Evolutionary conservation across 2,113 vertebrate genomes (phyloP), one percentile per base, ranked within the genome.

Genomic region (Calypte anna): DNA sequence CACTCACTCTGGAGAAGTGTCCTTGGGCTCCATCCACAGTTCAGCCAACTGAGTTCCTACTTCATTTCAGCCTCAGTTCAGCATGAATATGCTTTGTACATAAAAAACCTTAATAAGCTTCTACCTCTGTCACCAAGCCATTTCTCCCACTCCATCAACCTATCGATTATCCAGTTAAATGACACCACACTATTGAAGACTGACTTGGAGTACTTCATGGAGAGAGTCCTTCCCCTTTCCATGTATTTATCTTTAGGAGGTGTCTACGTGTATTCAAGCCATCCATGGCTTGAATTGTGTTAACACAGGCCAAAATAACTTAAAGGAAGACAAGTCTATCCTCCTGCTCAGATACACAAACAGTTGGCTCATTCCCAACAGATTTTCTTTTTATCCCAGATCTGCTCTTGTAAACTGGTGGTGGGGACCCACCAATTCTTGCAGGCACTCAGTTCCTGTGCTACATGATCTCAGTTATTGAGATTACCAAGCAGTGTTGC

Each of bases 51-150:
- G 8, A 69, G 40, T 10, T 43, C 17, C 0, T 9, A 13, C 9
- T 2, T 1, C 61, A 22, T 28, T 57, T 30, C 33, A 58, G 11
- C 38, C 58, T n/a, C 1, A 3, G 7, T 8, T 69, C 6, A 4
- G 24, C 27, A 64, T 9, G 18, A 19, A 21, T 67, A 63, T 14
- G 9, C 12, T 59, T 25, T 24, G 44, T 44, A 40, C 62, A 23
- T 7, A 20, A 13, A 14, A 30, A 4, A 40, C 20, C 22, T 28
- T 11, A 75, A 63, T 24, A 54, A 59, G 66, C 30, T n/a, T 9
- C 24, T n/a, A 0, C 31, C 48, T 44, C 22, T 48, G 64, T 28
- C 61, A 87, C 14, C 0, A 3, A 83, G 72, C 15, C 38, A 4
- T 21, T 46, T 63, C 48, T 82, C 40, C 43, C n/a, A 38, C 30